Percentiles rank a stretch among this genome's conserved stretches.
Conservation (phyloP, 2,888 invertebrate genomes). For the Caenorhabditis sinica region DNA sequence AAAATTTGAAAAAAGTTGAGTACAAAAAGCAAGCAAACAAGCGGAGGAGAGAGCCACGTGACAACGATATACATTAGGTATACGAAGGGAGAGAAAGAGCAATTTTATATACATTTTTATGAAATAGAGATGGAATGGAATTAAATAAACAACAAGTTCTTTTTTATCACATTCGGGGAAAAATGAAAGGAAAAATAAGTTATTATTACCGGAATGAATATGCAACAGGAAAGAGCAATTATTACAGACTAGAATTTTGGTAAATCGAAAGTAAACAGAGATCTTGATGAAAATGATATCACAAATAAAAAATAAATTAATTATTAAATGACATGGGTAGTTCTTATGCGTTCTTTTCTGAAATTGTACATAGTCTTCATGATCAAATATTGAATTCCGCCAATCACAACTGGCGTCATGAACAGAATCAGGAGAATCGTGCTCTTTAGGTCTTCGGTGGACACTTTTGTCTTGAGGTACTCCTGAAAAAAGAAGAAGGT, state of each 20-base stretch:
- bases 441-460: slow-evolving; percentile 63
- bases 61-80: slow-evolving; percentile 11
- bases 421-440: slow-evolving; percentile 77
- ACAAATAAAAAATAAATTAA: background rate
- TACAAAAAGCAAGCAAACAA: slow-evolving; percentile 3
- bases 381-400: slow-evolving; percentile 74
- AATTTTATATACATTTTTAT: slow-evolving; percentile 28
- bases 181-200: background rate
- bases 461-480: slow-evolving; percentile 66
- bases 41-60: slow-evolving; percentile 47
- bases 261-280: background rate
- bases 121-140: no score
- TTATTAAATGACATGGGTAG: slow-evolving; percentile 30
- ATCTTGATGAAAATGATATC: background rate
- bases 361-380: slow-evolving; percentile 74
- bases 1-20: background rate
- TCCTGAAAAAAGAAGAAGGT: slow-evolving; percentile 59
- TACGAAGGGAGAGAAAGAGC: slow-evolving; percentile 1
- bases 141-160: slow-evolving; percentile 31
- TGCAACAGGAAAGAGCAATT: no score
- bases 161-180: slow-evolving; percentile 53
- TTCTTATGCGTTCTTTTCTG: slow-evolving; percentile 8
- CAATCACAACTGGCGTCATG: slow-evolving; percentile 78
- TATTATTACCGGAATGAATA: background rate
- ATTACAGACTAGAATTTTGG: slow-evolving; percentile 15